These are phyloP conservation scores for Crioceris asparagi DNA, from an alignment of 2,888 invertebrate genomes.

Conservation along the genomic window DNA sequence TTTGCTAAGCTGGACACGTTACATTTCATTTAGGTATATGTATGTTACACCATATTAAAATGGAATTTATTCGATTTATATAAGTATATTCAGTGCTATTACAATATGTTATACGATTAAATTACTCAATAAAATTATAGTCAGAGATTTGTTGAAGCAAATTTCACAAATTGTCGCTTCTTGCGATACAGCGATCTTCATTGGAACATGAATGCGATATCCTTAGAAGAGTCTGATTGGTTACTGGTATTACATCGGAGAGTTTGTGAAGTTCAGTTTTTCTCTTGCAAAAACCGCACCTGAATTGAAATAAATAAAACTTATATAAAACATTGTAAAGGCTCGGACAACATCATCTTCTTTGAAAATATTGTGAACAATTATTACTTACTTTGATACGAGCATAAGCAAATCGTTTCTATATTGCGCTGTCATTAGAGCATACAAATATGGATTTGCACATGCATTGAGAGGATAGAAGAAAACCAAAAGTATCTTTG, in stretches of 20 bases:
- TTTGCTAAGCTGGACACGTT: too few species aligned
- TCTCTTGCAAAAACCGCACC: slow-evolving; percentile 44
- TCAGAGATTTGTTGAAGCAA: too few species aligned
- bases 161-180: too few species aligned
- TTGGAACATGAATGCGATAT: too few species aligned
- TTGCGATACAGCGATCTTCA: too few species aligned
- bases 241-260: slow-evolving; percentile 30
- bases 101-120: too few species aligned
- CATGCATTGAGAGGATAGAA: slow-evolving; percentile 88
- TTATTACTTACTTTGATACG: slow-evolving; percentile 47
- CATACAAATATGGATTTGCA: slow-evolving; percentile 87
- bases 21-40: too few species aligned
- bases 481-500: slow-evolving; percentile 75
- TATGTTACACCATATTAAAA: too few species aligned
- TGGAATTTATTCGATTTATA: too few species aligned
- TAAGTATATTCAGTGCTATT: too few species aligned
- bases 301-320: slow-evolving; percentile 23
- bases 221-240: too few species aligned
- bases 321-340: neutral
- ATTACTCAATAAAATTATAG: too few species aligned
- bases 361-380: neutral
- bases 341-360: neutral
- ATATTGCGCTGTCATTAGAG: slow-evolving; percentile 80
- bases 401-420: slow-evolving; percentile 61
- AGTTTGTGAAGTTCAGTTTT: slow-evolving; percentile 42